Conservation (phyloP, 2,797 vertebrate species). For the Caiman crocodilus region DNA sequence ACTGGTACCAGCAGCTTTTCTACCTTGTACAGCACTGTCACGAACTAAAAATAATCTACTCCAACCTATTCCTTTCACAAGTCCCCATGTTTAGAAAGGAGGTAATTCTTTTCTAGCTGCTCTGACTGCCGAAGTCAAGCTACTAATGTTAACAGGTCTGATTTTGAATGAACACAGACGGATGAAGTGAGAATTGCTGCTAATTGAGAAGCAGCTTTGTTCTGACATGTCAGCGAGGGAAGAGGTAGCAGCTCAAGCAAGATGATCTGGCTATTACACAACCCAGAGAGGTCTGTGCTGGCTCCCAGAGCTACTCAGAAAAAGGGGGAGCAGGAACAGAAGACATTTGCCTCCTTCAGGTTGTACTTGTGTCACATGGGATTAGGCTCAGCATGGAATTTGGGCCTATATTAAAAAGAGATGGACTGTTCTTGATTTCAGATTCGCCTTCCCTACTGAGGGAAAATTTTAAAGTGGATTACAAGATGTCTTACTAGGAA, state of each 20-base stretch:
- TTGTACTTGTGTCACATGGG: neutral
- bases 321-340: neutral
- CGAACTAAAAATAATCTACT: neutral
- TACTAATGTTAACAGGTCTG: neutral
- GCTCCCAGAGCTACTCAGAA: neutral
- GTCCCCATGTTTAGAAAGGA: neutral
- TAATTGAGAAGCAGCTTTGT: neutral
- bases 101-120: neutral
- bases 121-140: neutral
- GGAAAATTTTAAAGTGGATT: neutral
- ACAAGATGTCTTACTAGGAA: neutral
- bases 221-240: neutral
- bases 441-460: neutral
- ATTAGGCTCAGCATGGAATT: neutral
- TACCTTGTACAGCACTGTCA: neutral
- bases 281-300: neutral
- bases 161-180: neutral
- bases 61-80: neutral
- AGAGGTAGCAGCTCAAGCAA: slow-evolving; percentile 14
- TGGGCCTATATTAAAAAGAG: neutral
- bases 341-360: neutral
- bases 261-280: neutral
- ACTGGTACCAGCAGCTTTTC: neutral
- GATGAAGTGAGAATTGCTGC: neutral
- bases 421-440: neutral